Base-by-base conservation (phyloP, 2,888 invertebrate genomes). In the Ptycholaimellus sp. region DNA sequence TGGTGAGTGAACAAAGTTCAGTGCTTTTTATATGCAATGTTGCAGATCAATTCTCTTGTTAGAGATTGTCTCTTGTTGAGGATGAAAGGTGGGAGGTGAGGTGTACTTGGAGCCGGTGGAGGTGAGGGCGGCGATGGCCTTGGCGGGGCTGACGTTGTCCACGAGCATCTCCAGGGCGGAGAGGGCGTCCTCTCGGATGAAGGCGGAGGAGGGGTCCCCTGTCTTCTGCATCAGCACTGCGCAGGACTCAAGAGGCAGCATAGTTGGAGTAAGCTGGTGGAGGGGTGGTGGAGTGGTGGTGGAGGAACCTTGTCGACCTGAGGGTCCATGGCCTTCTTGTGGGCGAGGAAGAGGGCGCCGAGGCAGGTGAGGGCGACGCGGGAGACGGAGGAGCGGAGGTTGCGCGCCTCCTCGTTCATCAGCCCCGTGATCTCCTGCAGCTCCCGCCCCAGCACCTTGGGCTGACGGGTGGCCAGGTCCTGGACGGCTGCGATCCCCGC, bases 371-470 rank as follows among this genome's bases (percentile, higher is more conserved):
- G 82, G 14, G 87, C 83, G 3, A 76, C 71, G 33, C 87, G 69
- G 0, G 87, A 75, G 0, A 85, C 85, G 56, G 85, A 80, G 0
- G 90, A 90, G 19, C 93, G 69, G 42, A 93, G 66, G 59, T 83
- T 90, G 46, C 75, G 74, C 33, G 81, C 74, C 37, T 45, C 46
- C 31, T 48, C 48, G 22, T 40, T 43, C 20, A 48, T 33, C 21
- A 46, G 40, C 2, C 46, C 43, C 7, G 40, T 37, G 13, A 43
- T 40, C 9, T 46, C 43, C 48, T 48, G 34, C 16, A 40, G n/a
- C n/a, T n/a, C n/a, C n/a, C n/a, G n/a, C n/a, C n/a, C n/a, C n/a
- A n/a, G 35, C 21, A 33, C 37, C 21, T 41, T 41, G 6, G 46
- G 45, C 30, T 46, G 41, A 21, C 30, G 37, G 16, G 41, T 33